phyloP scores from a whole-genome alignment of 2,888 invertebrate species.

The Drosophila paracracens region DNA sequence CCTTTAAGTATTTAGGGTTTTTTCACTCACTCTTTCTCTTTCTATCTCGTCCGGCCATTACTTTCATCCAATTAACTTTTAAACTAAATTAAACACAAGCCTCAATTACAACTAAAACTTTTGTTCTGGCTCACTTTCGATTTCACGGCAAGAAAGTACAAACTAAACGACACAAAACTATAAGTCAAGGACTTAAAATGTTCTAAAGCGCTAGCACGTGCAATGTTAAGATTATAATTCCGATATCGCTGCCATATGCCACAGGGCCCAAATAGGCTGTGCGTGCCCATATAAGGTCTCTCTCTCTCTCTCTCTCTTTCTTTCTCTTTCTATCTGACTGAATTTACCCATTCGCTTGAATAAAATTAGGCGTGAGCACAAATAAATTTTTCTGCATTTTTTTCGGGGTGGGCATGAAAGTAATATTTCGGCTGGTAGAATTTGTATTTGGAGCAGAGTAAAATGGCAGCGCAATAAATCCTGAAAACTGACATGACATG shows the following conservation, averaged over 20 bases:
- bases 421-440: constrained; percentile 57
- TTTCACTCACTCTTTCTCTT: not conserved
- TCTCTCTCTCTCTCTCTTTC: not conserved
- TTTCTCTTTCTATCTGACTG: not conserved
- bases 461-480: constrained; percentile 78
- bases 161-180: constrained; percentile 55
- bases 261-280: constrained; percentile 21
- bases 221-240: constrained; percentile 34
- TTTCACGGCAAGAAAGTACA: constrained; percentile 29
- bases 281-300: constrained; percentile 35
- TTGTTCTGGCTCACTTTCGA: constrained; percentile 38
- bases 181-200: constrained; percentile 68
- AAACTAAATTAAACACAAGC: constrained; percentile 45
- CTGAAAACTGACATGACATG: constrained; percentile 84
- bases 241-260: constrained; percentile 32
- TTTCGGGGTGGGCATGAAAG: constrained; percentile 25
- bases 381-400: constrained; percentile 60
- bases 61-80: constrained; percentile 62
- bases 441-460: constrained; percentile 62
- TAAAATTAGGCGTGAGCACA: constrained; percentile 63
- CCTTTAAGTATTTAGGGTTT: not conserved
- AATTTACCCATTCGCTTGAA: constrained; percentile 43
- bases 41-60: not conserved
- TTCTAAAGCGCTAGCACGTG: constrained; percentile 51
- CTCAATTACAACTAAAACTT: constrained; percentile 47